Conservation (phyloP, 2,888 invertebrate genomes). For the Orchesellides sinensis region DNA sequence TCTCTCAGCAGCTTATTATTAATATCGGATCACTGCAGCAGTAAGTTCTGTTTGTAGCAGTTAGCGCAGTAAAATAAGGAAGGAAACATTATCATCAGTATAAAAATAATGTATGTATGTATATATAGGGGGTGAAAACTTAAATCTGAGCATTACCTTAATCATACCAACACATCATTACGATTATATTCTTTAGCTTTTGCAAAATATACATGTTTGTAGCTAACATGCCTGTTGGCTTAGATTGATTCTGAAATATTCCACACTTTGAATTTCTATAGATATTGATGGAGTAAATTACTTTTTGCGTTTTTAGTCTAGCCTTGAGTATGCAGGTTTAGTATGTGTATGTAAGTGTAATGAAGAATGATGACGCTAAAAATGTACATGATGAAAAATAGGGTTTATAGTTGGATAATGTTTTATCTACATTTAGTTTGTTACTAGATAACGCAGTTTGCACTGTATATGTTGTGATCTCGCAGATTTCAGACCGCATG, state of each 20-base stretch:
- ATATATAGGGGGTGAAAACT: too few relatives aligned
- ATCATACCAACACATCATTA: too few relatives aligned
- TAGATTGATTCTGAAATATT: neutral
- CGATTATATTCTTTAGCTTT: too few relatives aligned
- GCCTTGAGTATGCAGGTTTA: neutral
- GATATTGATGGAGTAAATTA: constrained; percentile 12
- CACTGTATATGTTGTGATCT: neutral
- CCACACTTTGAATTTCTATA: neutral
- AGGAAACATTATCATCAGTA: too few relatives aligned
- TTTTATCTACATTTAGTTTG: neutral
- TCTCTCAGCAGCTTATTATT: too few relatives aligned
- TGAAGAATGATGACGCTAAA: constrained; percentile 31
- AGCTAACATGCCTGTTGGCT: neutral
- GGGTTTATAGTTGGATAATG: neutral
- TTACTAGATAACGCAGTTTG: neutral
- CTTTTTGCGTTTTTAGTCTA: neutral
- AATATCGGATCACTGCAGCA: too few relatives aligned
- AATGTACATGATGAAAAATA: constrained; percentile 21
- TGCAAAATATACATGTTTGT: too few relatives aligned
- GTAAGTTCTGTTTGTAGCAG: too few relatives aligned
- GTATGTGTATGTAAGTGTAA: constrained; percentile 4
- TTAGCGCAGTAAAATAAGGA: too few relatives aligned
- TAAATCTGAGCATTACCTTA: too few relatives aligned
- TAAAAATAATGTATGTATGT: too few relatives aligned
- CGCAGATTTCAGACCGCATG: neutral